Evolutionary conservation across 2,797 vertebrate genomes (phyloP).

Genomic region (Halcyon smyrnensis): DNA sequence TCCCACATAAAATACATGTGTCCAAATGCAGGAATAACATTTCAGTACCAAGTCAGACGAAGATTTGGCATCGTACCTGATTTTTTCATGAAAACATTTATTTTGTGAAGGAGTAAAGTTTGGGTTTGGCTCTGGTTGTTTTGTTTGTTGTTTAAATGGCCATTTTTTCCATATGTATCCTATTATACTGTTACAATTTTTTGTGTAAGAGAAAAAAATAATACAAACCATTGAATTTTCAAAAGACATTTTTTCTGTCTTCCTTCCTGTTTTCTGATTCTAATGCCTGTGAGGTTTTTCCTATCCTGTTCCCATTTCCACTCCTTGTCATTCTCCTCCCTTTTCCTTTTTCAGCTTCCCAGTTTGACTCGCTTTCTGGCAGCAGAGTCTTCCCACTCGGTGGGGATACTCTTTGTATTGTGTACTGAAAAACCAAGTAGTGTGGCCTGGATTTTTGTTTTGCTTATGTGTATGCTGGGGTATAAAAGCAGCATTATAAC

Average conservation of each 20-base stretch:
- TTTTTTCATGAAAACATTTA: neutral
- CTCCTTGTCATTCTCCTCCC: neutral
- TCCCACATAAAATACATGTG: neutral
- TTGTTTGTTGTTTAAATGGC: neutral
- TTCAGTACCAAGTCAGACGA: neutral
- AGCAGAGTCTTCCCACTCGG: neutral
- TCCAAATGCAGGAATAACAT: neutral
- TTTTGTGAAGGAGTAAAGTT: neutral
- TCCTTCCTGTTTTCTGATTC: constrained; percentile 21
- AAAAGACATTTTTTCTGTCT: neutral
- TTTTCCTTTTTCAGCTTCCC: neutral
- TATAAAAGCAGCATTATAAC: neutral
- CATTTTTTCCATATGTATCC: neutral
- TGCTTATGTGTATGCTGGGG: neutral
- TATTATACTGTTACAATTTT: neutral
- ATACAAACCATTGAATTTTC: neutral
- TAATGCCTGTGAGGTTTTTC: neutral
- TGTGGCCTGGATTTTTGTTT: neutral
- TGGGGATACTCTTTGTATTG: neutral
- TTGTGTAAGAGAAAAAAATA: neutral
- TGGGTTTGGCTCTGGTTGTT: neutral
- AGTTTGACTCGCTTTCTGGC: neutral
- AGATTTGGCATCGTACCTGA: neutral
- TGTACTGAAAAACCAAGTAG: neutral
- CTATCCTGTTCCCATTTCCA: constrained; percentile 4